Base-by-base conservation (phyloP, 2,113 vertebrate species). In the Zosterops borbonicus region DNA sequence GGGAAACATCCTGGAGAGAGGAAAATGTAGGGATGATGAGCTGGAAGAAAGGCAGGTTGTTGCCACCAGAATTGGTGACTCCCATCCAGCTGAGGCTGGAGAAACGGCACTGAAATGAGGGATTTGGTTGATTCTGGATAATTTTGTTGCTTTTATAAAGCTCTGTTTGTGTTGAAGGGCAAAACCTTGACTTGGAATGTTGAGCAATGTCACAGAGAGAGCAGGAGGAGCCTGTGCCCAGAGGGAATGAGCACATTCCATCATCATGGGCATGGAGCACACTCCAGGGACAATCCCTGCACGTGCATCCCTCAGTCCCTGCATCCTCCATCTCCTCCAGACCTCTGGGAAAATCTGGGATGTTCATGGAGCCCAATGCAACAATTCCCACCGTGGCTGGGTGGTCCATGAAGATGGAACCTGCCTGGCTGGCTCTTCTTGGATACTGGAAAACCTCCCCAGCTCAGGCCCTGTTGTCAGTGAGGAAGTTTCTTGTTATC, bases 231-330 rank as follows among this genome's bases (percentile, higher is more conserved):
- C 28, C 28, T 5, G 52, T 23, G 37, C 28, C 74, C 27, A 5
- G 47, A 9, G 44, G 60, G 47, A 78, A 67, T 0, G 7, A 78
- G 60, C 19, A 4, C 0, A 0, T 5, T 67, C 62, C 31, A 12
- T 27, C 2, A 0, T 8, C 0, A 0, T 0, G 4, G 74, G 75
- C n/a, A 23, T 4, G 0, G 6, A 50, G 21, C n/a, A 23, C 39
- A 49, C 47, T 31, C 18, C 42, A 55, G 37, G 44, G 77, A 47
- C 39, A 41, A 31, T 81, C 1, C 1, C 41, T 77, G 35, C 53
- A 6, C 2, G 0, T 19, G 47, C 14, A 27, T 60, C 69, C 65
- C 63, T 29, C 62, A 22, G 52, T 9, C 47, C 23, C 49, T 85
- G 80, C 62, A 42, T 81, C 35, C 2, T 3, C 62, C 27, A 49